Conservation (phyloP, 1,140 invertebrate species). For the Solen grandis region DNA sequence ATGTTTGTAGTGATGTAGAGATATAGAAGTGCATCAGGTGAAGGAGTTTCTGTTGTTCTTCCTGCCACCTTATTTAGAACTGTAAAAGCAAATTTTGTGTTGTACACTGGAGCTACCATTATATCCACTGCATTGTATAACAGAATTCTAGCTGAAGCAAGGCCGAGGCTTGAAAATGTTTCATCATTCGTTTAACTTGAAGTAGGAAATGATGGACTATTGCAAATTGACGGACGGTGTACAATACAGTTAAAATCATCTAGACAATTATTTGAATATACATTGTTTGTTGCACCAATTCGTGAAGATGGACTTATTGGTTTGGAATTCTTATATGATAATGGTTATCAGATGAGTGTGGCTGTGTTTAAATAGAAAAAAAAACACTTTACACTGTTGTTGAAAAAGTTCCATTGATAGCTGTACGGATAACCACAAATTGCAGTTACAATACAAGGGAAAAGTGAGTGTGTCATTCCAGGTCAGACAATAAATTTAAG, state of each 20-base stretch:
- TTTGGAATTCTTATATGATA: conserved; percentile 18
- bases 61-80: no score
- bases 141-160: background rate
- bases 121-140: conserved; percentile 28
- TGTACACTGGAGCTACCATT: conserved; percentile 38
- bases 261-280: conserved; percentile 10
- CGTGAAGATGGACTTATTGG: conserved; percentile 24
- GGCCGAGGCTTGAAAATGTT: background rate
- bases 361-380: conserved; percentile 8
- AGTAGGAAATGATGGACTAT: conserved; percentile 30
- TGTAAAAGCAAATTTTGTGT: background rate
- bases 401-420: conserved; percentile 28
- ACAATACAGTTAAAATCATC: background rate
- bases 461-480: conserved; percentile 26
- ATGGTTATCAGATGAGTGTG: conserved; percentile 23
- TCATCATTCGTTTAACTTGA: background rate
- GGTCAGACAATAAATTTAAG: background rate
- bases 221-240: background rate
- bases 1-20: background rate
- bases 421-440: conserved; percentile 1
- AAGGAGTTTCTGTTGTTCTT: background rate
- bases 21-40: conserved; percentile 4
- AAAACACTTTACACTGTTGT: conserved; percentile 16
- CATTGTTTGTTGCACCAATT: no score
- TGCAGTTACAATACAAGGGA: background rate